These are phyloP conservation scores for Xestobium rufovillosum DNA, from an alignment of 2,888 invertebrate genomes.

Conservation along the genomic window DNA sequence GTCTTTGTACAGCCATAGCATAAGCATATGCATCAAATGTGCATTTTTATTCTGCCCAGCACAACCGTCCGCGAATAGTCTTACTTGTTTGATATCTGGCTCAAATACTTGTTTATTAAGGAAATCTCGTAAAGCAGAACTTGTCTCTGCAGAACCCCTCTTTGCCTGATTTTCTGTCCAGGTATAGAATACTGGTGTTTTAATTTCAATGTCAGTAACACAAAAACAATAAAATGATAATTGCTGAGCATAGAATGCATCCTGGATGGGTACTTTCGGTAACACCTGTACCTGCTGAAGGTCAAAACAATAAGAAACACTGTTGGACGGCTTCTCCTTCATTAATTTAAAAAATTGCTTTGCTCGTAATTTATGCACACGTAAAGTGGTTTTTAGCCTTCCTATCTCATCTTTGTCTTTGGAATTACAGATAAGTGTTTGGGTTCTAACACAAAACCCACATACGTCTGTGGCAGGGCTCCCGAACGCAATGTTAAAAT, in stretches of 20 bases:
- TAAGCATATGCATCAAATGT: constrained; percentile 23
- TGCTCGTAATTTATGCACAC: constrained; percentile 15
- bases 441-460: constrained; percentile 14
- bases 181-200: constrained; percentile 19
- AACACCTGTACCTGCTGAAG: constrained; percentile 15
- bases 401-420: constrained; percentile 9
- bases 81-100: constrained; percentile 14
- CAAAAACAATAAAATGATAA: constrained; percentile 20
- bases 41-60: constrained; percentile 19
- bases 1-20: constrained; percentile 25
- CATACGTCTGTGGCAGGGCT: constrained; percentile 15
- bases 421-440: constrained; percentile 9
- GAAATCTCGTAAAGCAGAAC: constrained; percentile 20
- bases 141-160: constrained; percentile 19
- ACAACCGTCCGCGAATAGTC: constrained; percentile 19
- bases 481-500: constrained; percentile 19
- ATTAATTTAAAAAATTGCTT: constrained; percentile 14
- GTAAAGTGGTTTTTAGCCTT: constrained; percentile 1
- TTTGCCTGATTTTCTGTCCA: constrained; percentile 21
- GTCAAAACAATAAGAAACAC: constrained; percentile 13
- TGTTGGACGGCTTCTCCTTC: constrained; percentile 10
- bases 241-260: constrained; percentile 22
- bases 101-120: constrained; percentile 16
- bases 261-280: constrained; percentile 18
- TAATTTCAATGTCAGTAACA: constrained; percentile 14